Base-by-base conservation (phyloP, 2,888 invertebrate genomes). In the Stratiomys singularior region DNA sequence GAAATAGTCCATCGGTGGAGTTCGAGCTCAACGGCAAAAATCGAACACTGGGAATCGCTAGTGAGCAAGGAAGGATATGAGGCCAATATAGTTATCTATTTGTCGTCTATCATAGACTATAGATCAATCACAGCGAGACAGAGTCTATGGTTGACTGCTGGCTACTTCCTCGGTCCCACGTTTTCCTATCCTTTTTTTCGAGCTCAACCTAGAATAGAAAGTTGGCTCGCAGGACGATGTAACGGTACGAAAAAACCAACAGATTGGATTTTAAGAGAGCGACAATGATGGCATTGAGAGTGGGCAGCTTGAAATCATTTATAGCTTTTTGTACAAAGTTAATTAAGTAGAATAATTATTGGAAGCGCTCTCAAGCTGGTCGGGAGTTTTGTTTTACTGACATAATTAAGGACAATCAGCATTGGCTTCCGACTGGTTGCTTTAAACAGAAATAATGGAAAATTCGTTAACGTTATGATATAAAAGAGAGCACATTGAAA, bases 31-130 rank as follows among this genome's bases (percentile, higher is more conserved):
- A 13, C 18, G 69, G 69, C 7, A 47, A 25, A 69, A 23, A 69
- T 69, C 15, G 46, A 69, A 15, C 9, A 25, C 27, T 58, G 23
- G 11, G 44, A 58, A 74, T 60, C 74, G n/a, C 37, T 23, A 60
- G 25, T 60, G 46, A 74, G 37, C 37, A 37, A 74, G 23, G 74
- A 52, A 74, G 27, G 60, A 58, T 58, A 60, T 74, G 58, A 30
- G 58, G 7, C 28, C 37, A 74, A 74, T 74, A 58, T 58, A 60
- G 58, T 74, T 60, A 74, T 74, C 74, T 58, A 37, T 74, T 37
- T 74, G 74, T 60, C 74, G 74, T 74, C 27, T 60, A 74, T 58
- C 60, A 74, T 60, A 44, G 37, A 18, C 60, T 58, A 23, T 74
- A 74, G 58, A 74, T 74, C 74, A 74, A 74, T 74, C 74, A 58